Conservation (phyloP, 2,113 vertebrate genomes). For the Myocastor coypus region DNA sequence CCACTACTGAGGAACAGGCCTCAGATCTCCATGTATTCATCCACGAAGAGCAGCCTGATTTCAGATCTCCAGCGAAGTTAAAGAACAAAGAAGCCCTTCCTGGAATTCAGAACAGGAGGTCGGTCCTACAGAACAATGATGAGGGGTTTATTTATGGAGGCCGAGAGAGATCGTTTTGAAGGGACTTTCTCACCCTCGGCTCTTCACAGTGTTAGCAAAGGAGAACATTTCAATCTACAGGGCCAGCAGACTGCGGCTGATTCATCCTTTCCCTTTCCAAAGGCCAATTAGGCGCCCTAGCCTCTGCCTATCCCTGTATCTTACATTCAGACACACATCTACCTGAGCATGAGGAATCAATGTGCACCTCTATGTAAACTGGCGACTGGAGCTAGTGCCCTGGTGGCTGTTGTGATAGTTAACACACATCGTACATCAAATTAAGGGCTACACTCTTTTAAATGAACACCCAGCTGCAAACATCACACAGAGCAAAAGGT, state of each 20-base stretch:
- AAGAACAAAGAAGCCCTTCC: background rate
- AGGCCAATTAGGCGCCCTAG: background rate
- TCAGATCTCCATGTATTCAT: background rate
- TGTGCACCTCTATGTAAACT: conserved; percentile 49
- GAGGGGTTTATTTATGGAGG: background rate
- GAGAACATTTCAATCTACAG: background rate
- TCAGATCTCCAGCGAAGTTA: background rate
- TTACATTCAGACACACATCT: background rate
- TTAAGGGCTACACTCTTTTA: conserved; percentile 60
- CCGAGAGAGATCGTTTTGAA: background rate
- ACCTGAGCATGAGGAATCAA: background rate
- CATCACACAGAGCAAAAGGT: background rate
- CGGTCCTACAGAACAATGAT: background rate
- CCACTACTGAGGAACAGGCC: background rate
- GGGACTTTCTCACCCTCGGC: background rate
- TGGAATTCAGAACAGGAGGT: background rate
- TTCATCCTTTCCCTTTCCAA: background rate
- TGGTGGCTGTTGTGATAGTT: conserved; percentile 51
- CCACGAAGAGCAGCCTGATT: background rate
- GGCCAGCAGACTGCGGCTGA: background rate
- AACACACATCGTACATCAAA: conserved; percentile 8
- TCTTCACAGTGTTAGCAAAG: background rate
- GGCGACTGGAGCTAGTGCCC: background rate
- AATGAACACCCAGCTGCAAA: background rate
- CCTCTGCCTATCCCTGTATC: background rate